phyloP scores from a whole-genome alignment of 2,888 invertebrate species.

The Machimus rusticus region DNA sequence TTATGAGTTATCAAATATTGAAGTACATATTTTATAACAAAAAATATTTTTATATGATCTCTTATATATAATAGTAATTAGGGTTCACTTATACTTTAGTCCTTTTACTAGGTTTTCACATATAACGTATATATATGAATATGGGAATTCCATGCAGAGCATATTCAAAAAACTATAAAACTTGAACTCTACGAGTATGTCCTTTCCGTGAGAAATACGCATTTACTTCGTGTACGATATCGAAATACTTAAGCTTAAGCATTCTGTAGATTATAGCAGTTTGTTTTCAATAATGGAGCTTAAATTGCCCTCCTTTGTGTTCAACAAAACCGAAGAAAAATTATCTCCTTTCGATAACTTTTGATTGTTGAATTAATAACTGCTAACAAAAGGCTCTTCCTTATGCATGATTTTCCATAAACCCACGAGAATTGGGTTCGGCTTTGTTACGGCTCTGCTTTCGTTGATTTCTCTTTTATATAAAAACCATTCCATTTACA shows the following conservation, averaged over 20 bases:
- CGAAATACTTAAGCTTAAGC: background rate
- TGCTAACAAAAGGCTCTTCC: background rate
- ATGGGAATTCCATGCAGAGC: no score
- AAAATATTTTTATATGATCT: no score
- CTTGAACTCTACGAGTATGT: no score
- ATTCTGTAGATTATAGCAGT: background rate
- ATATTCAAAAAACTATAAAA: no score
- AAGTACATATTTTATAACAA: no score
- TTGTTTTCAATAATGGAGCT: background rate
- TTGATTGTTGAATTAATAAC: background rate
- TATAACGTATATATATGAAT: no score
- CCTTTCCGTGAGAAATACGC: no score
- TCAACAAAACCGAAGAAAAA: background rate
- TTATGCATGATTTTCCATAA: background rate
- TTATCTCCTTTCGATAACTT: background rate
- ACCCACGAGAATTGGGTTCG: background rate
- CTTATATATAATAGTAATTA: no score
- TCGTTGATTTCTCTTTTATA: background rate
- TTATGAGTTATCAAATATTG: no score
- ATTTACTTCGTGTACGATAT: no score
- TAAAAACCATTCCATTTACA: background rate
- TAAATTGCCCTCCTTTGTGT: background rate
- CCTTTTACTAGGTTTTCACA: no score
- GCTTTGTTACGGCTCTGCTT: background rate
- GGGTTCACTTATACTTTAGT: no score